Evolutionary conservation across 2,888 invertebrate species (phyloP).

Genomic region (Crepidodera aurea): DNA sequence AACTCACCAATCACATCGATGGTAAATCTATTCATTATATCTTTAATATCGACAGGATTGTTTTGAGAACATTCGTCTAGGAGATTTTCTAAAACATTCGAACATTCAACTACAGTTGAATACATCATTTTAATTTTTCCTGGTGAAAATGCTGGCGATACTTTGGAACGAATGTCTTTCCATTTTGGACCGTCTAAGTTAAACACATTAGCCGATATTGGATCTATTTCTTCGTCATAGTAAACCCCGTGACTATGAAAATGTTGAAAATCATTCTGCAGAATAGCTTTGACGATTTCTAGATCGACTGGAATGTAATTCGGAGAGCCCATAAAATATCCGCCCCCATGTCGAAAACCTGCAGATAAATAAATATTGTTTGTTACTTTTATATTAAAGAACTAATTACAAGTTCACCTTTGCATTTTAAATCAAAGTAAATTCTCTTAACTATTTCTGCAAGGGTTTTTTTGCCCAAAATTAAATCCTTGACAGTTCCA

Average conservation of each 20-base stretch:
- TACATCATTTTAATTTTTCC: conserved; percentile 60
- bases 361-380: too few species aligned
- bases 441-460: conserved; percentile 13
- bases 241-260: conserved; percentile 52
- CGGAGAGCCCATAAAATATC: background rate
- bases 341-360: background rate
- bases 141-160: conserved; percentile 48
- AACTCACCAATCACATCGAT: conserved; percentile 25
- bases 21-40: conserved; percentile 19
- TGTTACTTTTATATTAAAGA: too few species aligned
- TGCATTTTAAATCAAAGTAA: conserved; percentile 18
- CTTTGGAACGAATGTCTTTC: conserved; percentile 62
- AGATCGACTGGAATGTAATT: conserved; percentile 44
- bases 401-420: too few species aligned
- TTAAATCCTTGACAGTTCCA: conserved; percentile 20
- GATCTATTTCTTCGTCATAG: conserved; percentile 56
- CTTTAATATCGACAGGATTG: conserved; percentile 19
- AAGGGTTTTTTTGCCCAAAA: conserved; percentile 4
- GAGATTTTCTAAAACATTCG: conserved; percentile 8
- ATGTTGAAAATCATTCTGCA: conserved; percentile 52
- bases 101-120: conserved; percentile 39
- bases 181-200: conserved; percentile 66
- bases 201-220: conserved; percentile 67
- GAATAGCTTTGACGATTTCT: conserved; percentile 50
- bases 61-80: background rate